A percentile compares a stretch with the other conserved stretches of the same genome.
Conservation (phyloP, 2,797 vertebrate species). For the Prunella strophiata region DNA sequence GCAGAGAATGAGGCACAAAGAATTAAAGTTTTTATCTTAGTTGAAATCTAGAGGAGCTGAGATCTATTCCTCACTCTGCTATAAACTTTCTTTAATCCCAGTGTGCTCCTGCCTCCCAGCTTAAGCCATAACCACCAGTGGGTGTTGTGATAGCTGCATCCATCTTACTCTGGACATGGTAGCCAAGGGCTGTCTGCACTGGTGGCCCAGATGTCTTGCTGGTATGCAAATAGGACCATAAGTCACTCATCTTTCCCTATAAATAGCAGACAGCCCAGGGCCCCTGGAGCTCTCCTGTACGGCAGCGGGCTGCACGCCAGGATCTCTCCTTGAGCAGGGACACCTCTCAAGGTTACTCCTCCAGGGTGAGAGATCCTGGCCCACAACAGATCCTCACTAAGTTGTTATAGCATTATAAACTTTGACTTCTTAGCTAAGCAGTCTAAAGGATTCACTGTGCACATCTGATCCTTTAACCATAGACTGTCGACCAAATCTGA, state of each 20-base stretch:
- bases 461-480: not conserved
- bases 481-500: no score
- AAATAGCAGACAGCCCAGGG: not conserved
- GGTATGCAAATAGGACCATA: not conserved
- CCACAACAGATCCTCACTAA: not conserved
- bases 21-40: not conserved
- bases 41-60: not conserved
- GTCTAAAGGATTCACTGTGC: not conserved
- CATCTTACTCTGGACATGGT: not conserved
- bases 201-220: not conserved
- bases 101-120: not conserved
- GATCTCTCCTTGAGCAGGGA: not conserved
- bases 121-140: not conserved
- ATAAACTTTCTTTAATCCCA: not conserved
- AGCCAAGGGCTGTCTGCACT: not conserved
- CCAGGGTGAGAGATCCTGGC: not conserved
- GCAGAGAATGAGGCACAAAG: not conserved
- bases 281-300: not conserved
- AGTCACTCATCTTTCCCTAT: not conserved
- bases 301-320: not conserved
- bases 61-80: not conserved
- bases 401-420: not conserved
- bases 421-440: not conserved
- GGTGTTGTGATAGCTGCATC: no score
- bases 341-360: not conserved